Base-by-base conservation (phyloP, 2,113 vertebrate genomes). In the Sciurus niger region DNA sequence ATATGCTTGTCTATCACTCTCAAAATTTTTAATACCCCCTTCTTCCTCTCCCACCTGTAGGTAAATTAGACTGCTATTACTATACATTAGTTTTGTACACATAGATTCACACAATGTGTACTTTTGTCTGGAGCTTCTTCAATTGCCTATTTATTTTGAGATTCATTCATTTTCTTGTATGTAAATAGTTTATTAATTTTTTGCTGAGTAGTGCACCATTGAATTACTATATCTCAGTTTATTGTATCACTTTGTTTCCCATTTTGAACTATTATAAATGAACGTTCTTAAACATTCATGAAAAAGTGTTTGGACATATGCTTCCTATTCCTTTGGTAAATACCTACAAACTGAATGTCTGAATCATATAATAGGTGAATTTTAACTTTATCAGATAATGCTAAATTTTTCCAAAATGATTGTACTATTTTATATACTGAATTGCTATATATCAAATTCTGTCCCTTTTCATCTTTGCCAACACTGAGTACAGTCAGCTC, bases 301-400 rank as follows among this genome's bases (percentile, higher is more conserved):
- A 53, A 53, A 37, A n/a, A 37, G 5, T 37, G 11, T 78, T 4
- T 40, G 28, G 10, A 55, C 7, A 9, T 37, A 43, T 37, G 1
- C 1, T 79, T 88, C 43, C 7, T n/a, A 34, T 22, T 78, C 25
- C 24, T 12, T 65, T 67, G 55, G 55, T 48, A 84, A 84, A 89
- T 80, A 48, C 2, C 4, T 68, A 74, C 9, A 60, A 34, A 11
- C 40, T 22, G 53, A 79, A 51, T 78, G 28, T 60, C 67, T 70
- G 28, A 51, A 74, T 65, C 12, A 84, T 76, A 37, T 17, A 4
- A 2, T 20, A 2, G 17, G 4, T 46, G 1, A 37, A 5, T 67
- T 51, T 84, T 46, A 84, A 30, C 6, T 83, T 88, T 93, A 80
- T 37, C 74, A 53, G 5, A 79, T 93, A 80, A 76, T 82, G 30